A percentile compares a stretch with the other conserved stretches of the same genome.
Conservation (phyloP, 2,113 vertebrate genomes). For the Xenopus laevis region DNA sequence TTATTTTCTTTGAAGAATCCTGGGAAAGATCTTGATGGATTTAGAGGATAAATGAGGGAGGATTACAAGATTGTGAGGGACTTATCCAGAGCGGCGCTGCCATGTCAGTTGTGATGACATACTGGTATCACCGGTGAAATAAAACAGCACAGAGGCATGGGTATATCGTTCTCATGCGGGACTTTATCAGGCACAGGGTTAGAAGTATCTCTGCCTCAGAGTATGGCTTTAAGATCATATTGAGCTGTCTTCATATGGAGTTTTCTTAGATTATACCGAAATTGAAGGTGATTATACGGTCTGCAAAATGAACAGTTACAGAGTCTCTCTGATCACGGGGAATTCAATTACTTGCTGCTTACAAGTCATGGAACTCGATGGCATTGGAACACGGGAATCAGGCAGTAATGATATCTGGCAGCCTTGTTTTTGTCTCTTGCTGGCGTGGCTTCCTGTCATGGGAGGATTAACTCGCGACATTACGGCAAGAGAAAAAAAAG, state of each 20-base stretch:
- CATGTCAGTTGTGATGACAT: slow-evolving; percentile 23
- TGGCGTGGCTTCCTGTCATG: too few relatives aligned
- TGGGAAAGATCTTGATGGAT: slow-evolving; percentile 43
- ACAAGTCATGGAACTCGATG: too few relatives aligned
- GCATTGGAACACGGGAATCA: too few relatives aligned
- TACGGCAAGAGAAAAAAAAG: too few relatives aligned
- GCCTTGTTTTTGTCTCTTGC: too few relatives aligned
- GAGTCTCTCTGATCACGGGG: background rate
- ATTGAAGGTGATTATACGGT: background rate
- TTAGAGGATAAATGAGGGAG: slow-evolving; percentile 37
- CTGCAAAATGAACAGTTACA: background rate
- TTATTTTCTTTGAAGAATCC: slow-evolving; percentile 44
- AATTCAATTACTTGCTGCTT: background rate
- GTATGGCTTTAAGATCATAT: background rate
- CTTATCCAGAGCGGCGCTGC: slow-evolving; percentile 18
- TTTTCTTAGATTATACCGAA: background rate
- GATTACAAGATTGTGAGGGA: slow-evolving; percentile 32
- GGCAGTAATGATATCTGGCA: too few relatives aligned
- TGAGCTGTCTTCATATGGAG: background rate
- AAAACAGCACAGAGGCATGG: background rate
- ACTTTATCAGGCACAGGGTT: background rate
- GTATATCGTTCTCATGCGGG: background rate
- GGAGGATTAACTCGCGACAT: too few relatives aligned
- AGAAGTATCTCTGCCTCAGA: background rate
- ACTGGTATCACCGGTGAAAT: slow-evolving; percentile 4